Base-by-base conservation (phyloP, 2,888 invertebrate species). In the Perdita meconis region DNA sequence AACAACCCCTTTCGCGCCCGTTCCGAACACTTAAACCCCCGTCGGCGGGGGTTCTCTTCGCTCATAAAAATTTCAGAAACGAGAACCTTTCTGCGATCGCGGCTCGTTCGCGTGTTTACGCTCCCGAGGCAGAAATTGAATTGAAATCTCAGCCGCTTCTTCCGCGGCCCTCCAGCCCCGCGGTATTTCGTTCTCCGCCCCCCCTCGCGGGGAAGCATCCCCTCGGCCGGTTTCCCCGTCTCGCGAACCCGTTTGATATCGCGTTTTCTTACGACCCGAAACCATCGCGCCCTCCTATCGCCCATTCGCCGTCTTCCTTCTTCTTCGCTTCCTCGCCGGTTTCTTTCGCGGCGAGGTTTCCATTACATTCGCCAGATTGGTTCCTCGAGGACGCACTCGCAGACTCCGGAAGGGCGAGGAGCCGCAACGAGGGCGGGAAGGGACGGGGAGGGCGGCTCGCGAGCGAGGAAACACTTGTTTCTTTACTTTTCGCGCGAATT, bases 201-300 rank as follows among this genome's bases (percentile, higher is more conserved):
- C 22, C 38, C 53, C n/a, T n/a, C 65, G 26, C 59, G 4, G n/a
- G 38, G 44, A 66, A 61, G 44, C 22, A 47, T 34, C 47, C 44
- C 30, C 59, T n/a, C 67, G 19, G n/a, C 56, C 60, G 40, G 51
- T 61, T 40, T 51, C 56, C 59, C n/a, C 57, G 59, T n/a, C n/a
- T n/a, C n/a, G n/a, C n/a, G n/a, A n/a, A 63, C 30, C 34, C 74
- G 68, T 80, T 82, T 80, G 78, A 83, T 83, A 82, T 80, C 82
- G 67, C 80, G 51, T 72, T 83, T 72, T 72, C 80, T 67, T 56
- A 53, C 70, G 57, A 64, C 24, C 50, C 38, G 61, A 69, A 63
- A 67, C 51, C 63, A 16, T 50, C 30, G 1, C 22, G 34, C 44
- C n/a, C n/a, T n/a, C n/a, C n/a, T n/a, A n/a, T n/a, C n/a, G n/a